These are phyloP conservation scores for Rhea americana DNA, from an alignment of 2,113 vertebrate species.

Conservation along the genomic window DNA sequence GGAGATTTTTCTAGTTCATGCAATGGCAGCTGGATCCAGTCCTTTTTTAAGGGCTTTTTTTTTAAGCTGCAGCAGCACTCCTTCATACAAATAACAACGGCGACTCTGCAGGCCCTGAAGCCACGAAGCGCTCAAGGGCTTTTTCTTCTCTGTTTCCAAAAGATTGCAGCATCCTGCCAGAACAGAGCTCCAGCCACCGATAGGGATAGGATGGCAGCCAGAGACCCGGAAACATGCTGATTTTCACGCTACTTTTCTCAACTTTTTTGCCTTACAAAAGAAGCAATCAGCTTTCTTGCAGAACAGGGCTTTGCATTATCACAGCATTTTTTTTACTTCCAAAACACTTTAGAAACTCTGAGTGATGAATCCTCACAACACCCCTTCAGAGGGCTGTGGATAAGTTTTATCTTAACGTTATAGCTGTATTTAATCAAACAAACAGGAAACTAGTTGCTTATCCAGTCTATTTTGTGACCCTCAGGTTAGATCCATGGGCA, in stretches of 20 bases:
- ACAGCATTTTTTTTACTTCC: not conserved
- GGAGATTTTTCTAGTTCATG: not conserved
- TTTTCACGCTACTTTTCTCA: not conserved
- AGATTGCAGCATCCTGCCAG: not conserved
- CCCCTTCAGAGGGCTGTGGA: not conserved
- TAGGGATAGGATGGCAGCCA: not conserved
- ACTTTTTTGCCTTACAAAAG: not conserved
- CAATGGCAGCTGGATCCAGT: not conserved
- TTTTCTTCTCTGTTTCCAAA: not conserved
- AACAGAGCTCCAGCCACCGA: not conserved
- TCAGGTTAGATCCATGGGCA: not conserved
- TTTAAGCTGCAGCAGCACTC: not conserved
- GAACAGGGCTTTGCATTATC: not conserved
- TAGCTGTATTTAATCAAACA: conserved; percentile 3
- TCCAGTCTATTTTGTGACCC: conserved; percentile 6
- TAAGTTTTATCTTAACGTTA: conserved; percentile 17
- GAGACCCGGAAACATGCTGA: not conserved
- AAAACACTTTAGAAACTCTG: not conserved
- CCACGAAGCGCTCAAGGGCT: not conserved
- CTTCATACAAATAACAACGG: not conserved
- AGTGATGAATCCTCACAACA: not conserved
- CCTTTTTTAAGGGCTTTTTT: not conserved
- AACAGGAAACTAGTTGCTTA: conserved; percentile 22
- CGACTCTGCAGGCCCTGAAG: not conserved
- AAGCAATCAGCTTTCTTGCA: not conserved